phyloP scores from a whole-genome alignment of 2,888 invertebrate species.

The Psylliodes chrysocephalus region DNA sequence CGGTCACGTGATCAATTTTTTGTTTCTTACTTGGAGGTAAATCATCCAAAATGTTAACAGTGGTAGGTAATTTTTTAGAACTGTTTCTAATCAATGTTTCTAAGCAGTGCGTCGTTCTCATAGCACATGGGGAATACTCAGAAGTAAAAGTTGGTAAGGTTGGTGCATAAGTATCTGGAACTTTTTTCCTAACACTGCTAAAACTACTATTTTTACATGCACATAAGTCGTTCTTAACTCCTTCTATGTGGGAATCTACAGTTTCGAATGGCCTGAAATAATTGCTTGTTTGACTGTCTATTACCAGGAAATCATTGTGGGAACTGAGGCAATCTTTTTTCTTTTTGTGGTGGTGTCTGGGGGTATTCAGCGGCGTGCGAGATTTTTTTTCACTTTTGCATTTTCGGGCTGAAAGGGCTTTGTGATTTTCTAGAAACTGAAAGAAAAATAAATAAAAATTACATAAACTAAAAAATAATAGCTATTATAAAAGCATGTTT shows the following conservation, averaged over 20 bases:
- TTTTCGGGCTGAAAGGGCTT: constrained; percentile 46
- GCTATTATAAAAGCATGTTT: too few relatives aligned
- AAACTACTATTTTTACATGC: constrained; percentile 40
- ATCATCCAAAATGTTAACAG: constrained; percentile 56
- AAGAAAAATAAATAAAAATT: too few relatives aligned
- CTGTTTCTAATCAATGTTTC: constrained; percentile 65
- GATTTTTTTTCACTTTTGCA: constrained; percentile 44
- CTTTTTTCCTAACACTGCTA: constrained; percentile 35
- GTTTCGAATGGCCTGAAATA: constrained; percentile 59
- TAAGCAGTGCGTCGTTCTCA: constrained; percentile 61
- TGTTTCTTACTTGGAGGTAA: constrained; percentile 57
- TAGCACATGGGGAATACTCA: constrained; percentile 66
- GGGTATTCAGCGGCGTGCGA: constrained; percentile 35
- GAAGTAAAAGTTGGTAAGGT: constrained; percentile 69
- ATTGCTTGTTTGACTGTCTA: constrained; percentile 50
- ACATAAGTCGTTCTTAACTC: constrained; percentile 44
- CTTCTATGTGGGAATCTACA: constrained; percentile 60
- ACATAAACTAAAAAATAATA: too few relatives aligned
- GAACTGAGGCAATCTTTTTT: constrained; percentile 58
- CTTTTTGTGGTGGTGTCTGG: constrained; percentile 55
- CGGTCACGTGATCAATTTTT: constrained; percentile 61
- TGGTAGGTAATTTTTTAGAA: constrained; percentile 64
- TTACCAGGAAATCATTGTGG: constrained; percentile 45
- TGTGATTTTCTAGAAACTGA: constrained; percentile 39
- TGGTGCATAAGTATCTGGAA: constrained; percentile 62